Evolutionary conservation across 2,113 vertebrate species (phyloP).

Genomic region (Varanus salvator): DNA sequence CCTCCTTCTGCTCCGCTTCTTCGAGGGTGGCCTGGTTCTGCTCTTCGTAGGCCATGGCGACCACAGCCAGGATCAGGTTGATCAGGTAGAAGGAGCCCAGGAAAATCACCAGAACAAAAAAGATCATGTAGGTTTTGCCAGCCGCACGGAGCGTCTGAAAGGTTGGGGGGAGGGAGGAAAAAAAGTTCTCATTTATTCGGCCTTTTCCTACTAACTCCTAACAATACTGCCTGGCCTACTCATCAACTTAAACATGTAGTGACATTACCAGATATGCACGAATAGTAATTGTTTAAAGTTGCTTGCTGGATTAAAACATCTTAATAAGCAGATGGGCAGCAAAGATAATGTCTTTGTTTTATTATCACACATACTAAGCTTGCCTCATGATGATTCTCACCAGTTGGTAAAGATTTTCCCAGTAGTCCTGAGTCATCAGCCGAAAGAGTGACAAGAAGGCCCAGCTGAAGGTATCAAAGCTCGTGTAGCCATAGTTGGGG

Average conservation of each 20-base stretch:
- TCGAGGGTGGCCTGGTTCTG: conserved; percentile 91
- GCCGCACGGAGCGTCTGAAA: conserved; percentile 89
- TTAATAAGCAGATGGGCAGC: neutral
- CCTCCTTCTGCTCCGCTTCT: conserved; percentile 91
- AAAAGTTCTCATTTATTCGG: neutral
- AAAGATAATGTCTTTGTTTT: neutral
- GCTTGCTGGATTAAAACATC: neutral
- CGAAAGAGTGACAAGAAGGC: conserved; percentile 95
- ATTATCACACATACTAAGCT: conserved; percentile 13
- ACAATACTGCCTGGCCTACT: neutral
- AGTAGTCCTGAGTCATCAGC: conserved; percentile 97
- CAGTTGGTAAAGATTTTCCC: conserved; percentile 97
- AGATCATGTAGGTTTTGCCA: conserved; percentile 97
- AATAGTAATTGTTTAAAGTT: neutral
- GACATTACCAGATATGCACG: neutral
- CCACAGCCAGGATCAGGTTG: conserved; percentile 94
- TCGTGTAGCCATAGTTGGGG: conserved; percentile 95
- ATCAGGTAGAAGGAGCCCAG: conserved; percentile 94
- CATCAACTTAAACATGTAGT: neutral
- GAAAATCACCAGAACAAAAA: conserved; percentile 96
- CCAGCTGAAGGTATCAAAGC: conserved; percentile 97
- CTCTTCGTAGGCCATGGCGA: conserved; percentile 96
- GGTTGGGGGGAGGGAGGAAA: conserved; percentile 67
- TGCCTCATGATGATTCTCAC: conserved; percentile 71
- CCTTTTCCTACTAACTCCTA: neutral